Conservation (phyloP, 2,888 invertebrate genomes). For the Seira ritae region DNA sequence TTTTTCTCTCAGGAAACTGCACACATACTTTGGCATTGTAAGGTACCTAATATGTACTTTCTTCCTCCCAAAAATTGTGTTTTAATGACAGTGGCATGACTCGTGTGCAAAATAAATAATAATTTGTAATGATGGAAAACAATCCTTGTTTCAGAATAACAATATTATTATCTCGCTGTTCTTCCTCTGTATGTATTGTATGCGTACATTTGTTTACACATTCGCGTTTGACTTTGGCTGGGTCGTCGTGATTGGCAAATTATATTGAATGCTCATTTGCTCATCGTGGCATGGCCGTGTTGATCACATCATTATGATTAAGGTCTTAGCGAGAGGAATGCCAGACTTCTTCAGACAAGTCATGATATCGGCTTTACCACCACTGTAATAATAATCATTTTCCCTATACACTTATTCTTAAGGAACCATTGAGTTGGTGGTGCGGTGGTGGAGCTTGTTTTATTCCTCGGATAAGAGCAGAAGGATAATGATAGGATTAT, state of each 20-base stretch:
- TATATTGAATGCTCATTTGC: conserved; percentile 36
- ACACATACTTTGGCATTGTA: background rate
- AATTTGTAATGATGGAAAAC: conserved; percentile 35
- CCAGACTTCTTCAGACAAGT: conserved; percentile 2
- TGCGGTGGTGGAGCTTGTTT: background rate
- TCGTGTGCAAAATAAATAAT: conserved; percentile 62
- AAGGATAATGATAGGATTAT: conserved; percentile 27
- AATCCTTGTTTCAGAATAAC: conserved; percentile 8
- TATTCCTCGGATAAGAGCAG: background rate
- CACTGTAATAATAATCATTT: conserved; percentile 41
- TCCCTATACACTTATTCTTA: background rate
- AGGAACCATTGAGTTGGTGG: background rate
- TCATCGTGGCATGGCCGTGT: conserved; percentile 12
- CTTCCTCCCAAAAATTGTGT: background rate
- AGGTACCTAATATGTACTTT: background rate
- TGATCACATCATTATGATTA: conserved; percentile 12
- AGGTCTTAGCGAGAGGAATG: background rate
- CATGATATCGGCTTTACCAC: conserved; percentile 26
- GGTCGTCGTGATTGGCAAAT: conserved; percentile 61
- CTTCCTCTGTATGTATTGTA: background rate
- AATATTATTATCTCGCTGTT: background rate
- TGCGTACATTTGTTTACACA: conserved; percentile 19
- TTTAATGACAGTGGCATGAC: conserved; percentile 23
- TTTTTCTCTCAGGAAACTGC: too few species aligned
- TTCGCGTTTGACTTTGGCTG: conserved; percentile 21